phyloP scores from a whole-genome alignment of 2,888 invertebrate species.

The Tipula unca region DNA sequence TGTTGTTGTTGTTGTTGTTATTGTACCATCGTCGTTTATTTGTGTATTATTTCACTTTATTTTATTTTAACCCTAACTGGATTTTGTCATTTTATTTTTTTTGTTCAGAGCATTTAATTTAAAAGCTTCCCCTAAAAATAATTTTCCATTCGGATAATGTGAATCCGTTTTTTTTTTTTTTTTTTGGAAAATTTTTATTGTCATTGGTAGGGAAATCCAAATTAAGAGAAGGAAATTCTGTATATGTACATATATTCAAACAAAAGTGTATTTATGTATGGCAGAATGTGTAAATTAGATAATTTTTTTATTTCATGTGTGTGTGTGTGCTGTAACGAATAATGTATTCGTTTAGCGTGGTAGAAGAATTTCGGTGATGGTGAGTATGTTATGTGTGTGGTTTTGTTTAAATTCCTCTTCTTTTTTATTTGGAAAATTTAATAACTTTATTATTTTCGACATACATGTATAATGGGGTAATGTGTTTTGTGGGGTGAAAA shows the following conservation, averaged over 20 bases:
- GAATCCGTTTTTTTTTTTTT: background rate
- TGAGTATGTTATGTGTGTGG: background rate
- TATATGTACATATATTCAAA: too few species aligned
- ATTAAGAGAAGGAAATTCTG: background rate
- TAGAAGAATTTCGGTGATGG: background rate
- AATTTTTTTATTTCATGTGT: background rate
- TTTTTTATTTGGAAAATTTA: background rate
- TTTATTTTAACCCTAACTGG: slow-evolving; percentile 1
- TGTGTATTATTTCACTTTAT: background rate
- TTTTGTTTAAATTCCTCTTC: background rate
- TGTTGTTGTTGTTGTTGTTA: background rate
- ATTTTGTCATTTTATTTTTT: background rate
- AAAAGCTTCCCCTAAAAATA: background rate
- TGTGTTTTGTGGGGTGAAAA: background rate
- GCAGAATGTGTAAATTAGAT: slow-evolving; percentile 8
- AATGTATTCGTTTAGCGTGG: background rate
- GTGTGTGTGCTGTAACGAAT: background rate
- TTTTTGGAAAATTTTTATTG: background rate
- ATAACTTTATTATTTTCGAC: background rate
- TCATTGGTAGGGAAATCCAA: slow-evolving; percentile 14
- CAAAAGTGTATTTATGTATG: background rate
- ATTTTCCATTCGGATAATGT: background rate
- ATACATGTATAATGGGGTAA: background rate
- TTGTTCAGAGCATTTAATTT: background rate
- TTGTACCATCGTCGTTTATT: background rate